Base-by-base conservation (phyloP, 2,113 vertebrate genomes). In the Hypocryptadius cinnamomeus region DNA sequence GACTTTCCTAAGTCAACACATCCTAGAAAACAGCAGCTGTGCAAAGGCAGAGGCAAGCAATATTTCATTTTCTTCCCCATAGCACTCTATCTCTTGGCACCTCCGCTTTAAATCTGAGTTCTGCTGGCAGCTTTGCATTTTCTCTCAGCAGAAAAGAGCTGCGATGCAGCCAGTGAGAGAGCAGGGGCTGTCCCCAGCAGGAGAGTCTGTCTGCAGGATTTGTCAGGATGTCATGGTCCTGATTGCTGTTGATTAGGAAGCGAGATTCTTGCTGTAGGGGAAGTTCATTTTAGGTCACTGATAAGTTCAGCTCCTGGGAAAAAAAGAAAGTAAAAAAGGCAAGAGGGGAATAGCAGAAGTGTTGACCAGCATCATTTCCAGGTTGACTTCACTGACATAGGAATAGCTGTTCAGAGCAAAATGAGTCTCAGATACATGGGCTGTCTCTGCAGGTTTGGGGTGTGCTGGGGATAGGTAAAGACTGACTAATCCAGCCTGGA, bases 1-100 rank as follows among this genome's bases (percentile, higher is more conserved):
- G 85, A 95, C 91, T 95, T 96, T 78, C 96, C 89, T 93, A 94
- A 96, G 92, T 95, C 92, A 96, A 94, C 85, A 77, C 83, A 79
- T 93, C 91, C 93, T 57, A 93, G 95, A 84, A 96, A 96, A 94
- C 91, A 94, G 89, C 95, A 96, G 92, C 90, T 95, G 94, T 28
- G 76, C 85, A 93, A 95, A 77, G 57, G 92, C 74, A 93, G 54
- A 96, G 80, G 92, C 87, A 92, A 95, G 79, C 95, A 95, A 27
- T 92, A 95, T 92, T 86, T 89, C 24, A 53, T 92, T 95, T 94
- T 68, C 73, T 69, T 79, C 86, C 61, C 53, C 64, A 50, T 37
- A 80, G 25, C 39, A 78, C 24, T 51, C 87, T 79, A 40, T 82
- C 68, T 94, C 90, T 91, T 91, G 79, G 74, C 60, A 70, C 56